Percentiles rank a stretch among this genome's conserved stretches.
Conservation (phyloP, 2,113 vertebrate genomes). For the Mormyrus iriodes region DNA sequence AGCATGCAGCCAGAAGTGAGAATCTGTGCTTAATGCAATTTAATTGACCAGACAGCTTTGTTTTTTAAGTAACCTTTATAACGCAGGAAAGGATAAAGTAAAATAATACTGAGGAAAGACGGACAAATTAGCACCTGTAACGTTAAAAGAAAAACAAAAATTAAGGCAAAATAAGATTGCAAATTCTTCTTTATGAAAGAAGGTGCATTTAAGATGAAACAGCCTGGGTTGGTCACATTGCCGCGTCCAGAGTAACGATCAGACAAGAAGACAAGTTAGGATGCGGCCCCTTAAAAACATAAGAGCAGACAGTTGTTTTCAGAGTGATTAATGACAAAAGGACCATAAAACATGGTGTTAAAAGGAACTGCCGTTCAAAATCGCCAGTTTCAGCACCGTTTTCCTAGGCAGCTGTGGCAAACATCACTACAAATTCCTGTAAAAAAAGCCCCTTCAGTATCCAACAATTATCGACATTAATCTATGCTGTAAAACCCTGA, state of each 20-base stretch:
- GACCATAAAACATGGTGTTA: background rate
- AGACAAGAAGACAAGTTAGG: background rate
- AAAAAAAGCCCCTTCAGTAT: background rate
- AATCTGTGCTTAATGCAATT: background rate
- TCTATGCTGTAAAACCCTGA: background rate
- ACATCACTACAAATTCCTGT: too few relatives aligned
- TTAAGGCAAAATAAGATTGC: background rate
- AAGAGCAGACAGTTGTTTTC: background rate
- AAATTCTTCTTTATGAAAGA: background rate
- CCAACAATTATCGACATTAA: background rate
- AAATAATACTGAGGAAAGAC: background rate
- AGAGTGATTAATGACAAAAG: too few relatives aligned
- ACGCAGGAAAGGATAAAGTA: background rate
- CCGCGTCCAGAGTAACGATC: background rate
- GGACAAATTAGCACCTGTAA: background rate
- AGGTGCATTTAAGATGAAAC: too few relatives aligned
- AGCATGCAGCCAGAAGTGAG: background rate
- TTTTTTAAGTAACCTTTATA: background rate
- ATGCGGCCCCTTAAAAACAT: fast-evolving
- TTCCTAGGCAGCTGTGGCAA: background rate
- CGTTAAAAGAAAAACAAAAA: background rate
- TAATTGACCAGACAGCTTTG: background rate
- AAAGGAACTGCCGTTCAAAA: background rate
- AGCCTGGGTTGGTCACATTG: background rate
- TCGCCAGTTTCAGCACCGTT: background rate